Base-by-base conservation (phyloP, 2,113 vertebrate genomes). In the Chrysochloris asiatica region DNA sequence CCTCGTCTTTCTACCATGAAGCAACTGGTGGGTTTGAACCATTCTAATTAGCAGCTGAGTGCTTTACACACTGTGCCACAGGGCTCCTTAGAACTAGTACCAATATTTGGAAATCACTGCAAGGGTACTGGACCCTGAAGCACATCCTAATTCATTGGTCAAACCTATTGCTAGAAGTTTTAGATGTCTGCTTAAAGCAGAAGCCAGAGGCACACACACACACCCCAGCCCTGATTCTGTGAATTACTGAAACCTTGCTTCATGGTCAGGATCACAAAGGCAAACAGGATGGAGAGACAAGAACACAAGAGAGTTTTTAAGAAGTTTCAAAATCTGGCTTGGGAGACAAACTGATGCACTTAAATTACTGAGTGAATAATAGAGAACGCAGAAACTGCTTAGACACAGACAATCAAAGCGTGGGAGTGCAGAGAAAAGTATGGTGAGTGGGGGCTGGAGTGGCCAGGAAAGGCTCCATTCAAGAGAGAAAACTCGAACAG, bases 381-480 rank as follows among this genome's bases (percentile, higher is more conserved):
- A 71, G 72, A 83, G 67, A 38, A 38, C 45, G 75, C 0, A 8
- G 82, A 71, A 91, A 83, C 43, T 22, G 84, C 84, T 93, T 52
- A 84, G 80, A 72, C 11, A 50, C 56, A 86, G 82, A 93, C 65
- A 83, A 69, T 86, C 33, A 1, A 61, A 78, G 78, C 56, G 73
- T 87, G 47, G 89, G 77, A 87, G 79, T 94, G 77, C 56, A 86
- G 72, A 92, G 63, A 90, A 89, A 87, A 86, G 83, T 72, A 82
- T 3, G 56, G 81, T 10, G 86, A 84, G 88, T 8, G 2, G 41
- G 83, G 67, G 43, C 77, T 91, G 77, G 36, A 89, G 78, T 80
- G 67, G 84, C 92, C 90, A 91, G 85, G 69, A 89, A 81, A 90
- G 63, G 65, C 88, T 92, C 63, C 21, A 43, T 43, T 65, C 28